Evolutionary conservation across 2,888 invertebrate species (phyloP), one percentile per base, ranked within the genome.

Genomic region (Muschampia plurimacula): DNA sequence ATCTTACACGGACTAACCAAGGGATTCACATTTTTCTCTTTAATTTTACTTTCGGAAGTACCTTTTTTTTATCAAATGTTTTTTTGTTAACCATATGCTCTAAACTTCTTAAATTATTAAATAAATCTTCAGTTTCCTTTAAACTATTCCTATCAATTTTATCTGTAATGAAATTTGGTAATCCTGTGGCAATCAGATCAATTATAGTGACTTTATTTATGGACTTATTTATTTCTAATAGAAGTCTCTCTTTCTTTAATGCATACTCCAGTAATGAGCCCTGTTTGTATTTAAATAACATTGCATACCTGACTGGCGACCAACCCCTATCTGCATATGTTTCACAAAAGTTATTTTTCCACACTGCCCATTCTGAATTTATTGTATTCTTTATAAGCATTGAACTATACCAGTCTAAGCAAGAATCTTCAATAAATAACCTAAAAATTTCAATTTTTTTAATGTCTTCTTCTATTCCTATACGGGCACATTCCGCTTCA

Each of bases 251-350:
- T 62, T 74, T 72, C 69, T 74, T 72, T 6, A 67, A 39, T 6
- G 72, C 69, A 64, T 72, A 74, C 59, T 69, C 69, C 44, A 68
- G 36, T 32, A 72, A 39, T 52, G 69, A 72, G 32, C 68, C 71
- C 22, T 67, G 65, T 72, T 60, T 64, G 66, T 67, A 72, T 68
- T 57, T 68, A 44, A 67, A 74, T 39, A 62, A 59, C 10, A 65
- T n/a, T 1, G 65, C 65, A 62, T 67, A 72, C 52, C 49, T 67
- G 12, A 68, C 28, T 32, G 73, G 22, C 9, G 65, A 66, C 81
- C 80, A 81, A 3, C 81, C 80, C 72, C 77, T 79, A 36, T 78
- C 78, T n/a, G 69, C 74, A 74, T 64, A 81, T 0, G 81, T 77
- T 67, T 81, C 73, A 68, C 68, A 41, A 10, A 68, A 68, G 22